Conservation (phyloP, 2,888 invertebrate species). For the Calliscelio sp. region DNA sequence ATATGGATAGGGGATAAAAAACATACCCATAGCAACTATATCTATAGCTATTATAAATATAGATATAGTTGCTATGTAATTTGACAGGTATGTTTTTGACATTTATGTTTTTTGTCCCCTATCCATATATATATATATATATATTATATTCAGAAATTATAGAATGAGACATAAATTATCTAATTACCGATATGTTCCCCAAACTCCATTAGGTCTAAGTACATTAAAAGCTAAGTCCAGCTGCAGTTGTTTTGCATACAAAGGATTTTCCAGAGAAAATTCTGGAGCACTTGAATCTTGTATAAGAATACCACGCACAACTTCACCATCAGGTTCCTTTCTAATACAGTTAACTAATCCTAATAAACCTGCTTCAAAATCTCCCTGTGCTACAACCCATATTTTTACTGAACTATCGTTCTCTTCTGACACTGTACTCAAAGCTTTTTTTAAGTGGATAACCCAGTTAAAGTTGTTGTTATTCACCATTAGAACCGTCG, state of each 20-base stretch:
- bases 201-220: conserved; percentile 86
- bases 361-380: conserved; percentile 90
- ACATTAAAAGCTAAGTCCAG: conserved; percentile 94
- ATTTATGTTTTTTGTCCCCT: too few species aligned
- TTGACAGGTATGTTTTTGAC: too few species aligned
- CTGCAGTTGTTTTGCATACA: conserved; percentile 89
- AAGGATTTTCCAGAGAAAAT: conserved; percentile 89
- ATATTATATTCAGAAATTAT: too few species aligned
- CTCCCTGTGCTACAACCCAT: conserved; percentile 90
- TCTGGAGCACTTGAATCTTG: conserved; percentile 88
- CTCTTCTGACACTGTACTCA: conserved; percentile 83
- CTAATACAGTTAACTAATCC: conserved; percentile 96
- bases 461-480: conserved; percentile 85
- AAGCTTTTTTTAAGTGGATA: conserved; percentile 79
- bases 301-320: conserved; percentile 89
- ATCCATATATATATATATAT: too few species aligned
- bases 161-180: too few species aligned
- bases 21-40: too few species aligned
- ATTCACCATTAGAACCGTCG: conserved; percentile 76
- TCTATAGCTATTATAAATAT: too few species aligned
- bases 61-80: too few species aligned
- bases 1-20: too few species aligned
- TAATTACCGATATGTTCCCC: conserved; percentile 90
- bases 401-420: conserved; percentile 87
- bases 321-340: conserved; percentile 90